Evolutionary conservation across 2,797 vertebrate species (phyloP).

Genomic region (Coregonus ussuriensis): DNA sequence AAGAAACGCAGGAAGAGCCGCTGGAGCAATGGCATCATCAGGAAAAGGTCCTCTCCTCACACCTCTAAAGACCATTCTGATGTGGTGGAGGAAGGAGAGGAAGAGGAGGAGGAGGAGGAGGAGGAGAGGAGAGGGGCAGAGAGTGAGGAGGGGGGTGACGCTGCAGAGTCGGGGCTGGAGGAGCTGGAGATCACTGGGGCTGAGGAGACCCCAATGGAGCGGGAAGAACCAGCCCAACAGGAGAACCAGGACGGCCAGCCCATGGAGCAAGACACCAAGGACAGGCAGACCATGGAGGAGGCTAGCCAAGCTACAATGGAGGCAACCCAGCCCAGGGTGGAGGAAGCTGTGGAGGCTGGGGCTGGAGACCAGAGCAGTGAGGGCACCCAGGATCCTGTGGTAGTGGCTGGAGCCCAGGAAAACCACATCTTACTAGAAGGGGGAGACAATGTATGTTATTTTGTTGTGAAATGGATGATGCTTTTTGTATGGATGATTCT

Average conservation of each 20-base stretch:
- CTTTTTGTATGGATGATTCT: no score
- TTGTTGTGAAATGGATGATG: background rate
- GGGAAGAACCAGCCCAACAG: conserved; percentile 23
- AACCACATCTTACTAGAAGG: conserved; percentile 19
- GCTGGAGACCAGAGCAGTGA: conserved; percentile 17
- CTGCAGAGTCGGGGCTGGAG: conserved; percentile 50
- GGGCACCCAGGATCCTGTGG: no score
- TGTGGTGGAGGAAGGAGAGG: conserved; percentile 55
- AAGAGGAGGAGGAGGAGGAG: conserved; percentile 64
- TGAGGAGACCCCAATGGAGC: conserved; percentile 41
- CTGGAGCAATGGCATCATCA: conserved; percentile 67
- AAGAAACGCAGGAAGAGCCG: conserved; percentile 76
- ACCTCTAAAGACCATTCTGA: conserved; percentile 74
- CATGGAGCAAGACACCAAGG: no score
- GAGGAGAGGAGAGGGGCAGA: conserved; percentile 60
- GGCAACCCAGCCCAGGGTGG: background rate
- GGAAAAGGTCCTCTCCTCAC: conserved; percentile 72
- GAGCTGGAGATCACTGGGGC: conserved; percentile 50
- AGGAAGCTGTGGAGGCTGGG: background rate
- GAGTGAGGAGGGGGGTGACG: conserved; percentile 44
- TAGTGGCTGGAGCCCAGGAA: conserved; percentile 4
- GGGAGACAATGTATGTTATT: background rate
- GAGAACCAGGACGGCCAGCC: conserved; percentile 1
- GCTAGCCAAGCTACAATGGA: conserved; percentile 22
- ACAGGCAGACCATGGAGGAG: background rate